Conservation (phyloP, 1,140 invertebrate species). For the Heterodera schachtii region DNA sequence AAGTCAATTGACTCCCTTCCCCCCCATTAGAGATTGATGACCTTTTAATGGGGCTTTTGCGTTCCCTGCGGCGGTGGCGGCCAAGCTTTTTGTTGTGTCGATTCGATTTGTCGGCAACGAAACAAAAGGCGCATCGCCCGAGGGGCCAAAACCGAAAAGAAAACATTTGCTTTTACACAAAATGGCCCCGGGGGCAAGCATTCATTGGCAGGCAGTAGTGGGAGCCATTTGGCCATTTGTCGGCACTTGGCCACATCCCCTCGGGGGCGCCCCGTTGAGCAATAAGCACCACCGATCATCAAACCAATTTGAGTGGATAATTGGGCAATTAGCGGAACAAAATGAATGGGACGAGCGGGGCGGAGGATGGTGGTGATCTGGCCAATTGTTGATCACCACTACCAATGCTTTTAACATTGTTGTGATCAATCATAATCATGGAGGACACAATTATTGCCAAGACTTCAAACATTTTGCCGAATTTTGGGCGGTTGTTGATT, state of each 20-base stretch:
- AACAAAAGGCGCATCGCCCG: background rate
- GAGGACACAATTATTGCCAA: no score
- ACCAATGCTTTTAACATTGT: background rate
- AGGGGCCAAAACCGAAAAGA: constrained; percentile 4
- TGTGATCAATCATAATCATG: background rate
- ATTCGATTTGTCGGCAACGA: background rate
- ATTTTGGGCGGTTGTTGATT: no score
- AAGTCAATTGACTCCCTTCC: no score
- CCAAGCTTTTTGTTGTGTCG: no score
- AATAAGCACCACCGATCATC: background rate
- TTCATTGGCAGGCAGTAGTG: no score
- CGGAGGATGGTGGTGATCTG: background rate
- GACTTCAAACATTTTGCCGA: no score
- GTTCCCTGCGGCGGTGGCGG: background rate
- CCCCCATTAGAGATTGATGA: background rate
- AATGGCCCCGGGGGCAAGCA: background rate
- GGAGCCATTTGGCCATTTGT: background rate
- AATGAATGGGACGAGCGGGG: background rate
- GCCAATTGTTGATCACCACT: background rate
- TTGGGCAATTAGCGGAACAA: background rate
- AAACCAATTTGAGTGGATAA: background rate
- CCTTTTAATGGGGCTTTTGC: constrained; percentile 1
- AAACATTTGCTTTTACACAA: background rate
- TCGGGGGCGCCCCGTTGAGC: no score
- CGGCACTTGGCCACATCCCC: background rate